phyloP scores from a whole-genome alignment of 1,140 invertebrate genomes.

The Reticulitermes speratus region DNA sequence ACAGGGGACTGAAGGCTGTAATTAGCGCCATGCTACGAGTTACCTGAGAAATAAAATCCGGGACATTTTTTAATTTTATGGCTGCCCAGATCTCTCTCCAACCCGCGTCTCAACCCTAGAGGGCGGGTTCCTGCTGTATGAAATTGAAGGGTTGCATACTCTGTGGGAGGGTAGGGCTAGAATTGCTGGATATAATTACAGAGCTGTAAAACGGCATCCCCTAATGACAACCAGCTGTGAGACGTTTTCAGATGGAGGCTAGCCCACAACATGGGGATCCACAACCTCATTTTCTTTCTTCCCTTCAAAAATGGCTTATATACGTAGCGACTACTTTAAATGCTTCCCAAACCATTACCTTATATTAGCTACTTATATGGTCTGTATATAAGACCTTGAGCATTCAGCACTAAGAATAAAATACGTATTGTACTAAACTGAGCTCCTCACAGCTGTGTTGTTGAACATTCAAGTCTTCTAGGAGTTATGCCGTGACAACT shows the following conservation, averaged over 20 bases:
- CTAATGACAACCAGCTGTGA: slow-evolving; percentile 4
- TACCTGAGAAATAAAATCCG: not conserved
- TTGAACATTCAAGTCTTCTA: too few relatives aligned
- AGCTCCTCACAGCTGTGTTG: too few relatives aligned
- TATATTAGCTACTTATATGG: too few relatives aligned
- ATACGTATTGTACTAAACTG: not conserved
- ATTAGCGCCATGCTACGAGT: not conserved
- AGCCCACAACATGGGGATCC: not conserved
- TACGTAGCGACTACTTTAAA: not conserved
- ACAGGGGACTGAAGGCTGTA: not conserved
- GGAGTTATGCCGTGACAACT: too few relatives aligned
- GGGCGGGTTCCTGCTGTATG: too few relatives aligned
- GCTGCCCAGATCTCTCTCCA: not conserved
- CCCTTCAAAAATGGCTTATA: not conserved
- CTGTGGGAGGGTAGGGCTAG: not conserved
- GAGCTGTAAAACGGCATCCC: not conserved
- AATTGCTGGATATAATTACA: slow-evolving; percentile 9
- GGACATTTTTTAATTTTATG: not conserved
- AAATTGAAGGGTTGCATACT: slow-evolving; percentile 8
- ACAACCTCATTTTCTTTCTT: not conserved
- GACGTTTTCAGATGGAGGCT: not conserved
- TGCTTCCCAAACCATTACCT: too few relatives aligned
- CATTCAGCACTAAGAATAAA: not conserved
- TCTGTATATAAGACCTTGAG: too few relatives aligned
- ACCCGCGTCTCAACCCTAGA: not conserved